phyloP scores from a whole-genome alignment of 2,113 vertebrate species.

The Melierax canorus region DNA sequence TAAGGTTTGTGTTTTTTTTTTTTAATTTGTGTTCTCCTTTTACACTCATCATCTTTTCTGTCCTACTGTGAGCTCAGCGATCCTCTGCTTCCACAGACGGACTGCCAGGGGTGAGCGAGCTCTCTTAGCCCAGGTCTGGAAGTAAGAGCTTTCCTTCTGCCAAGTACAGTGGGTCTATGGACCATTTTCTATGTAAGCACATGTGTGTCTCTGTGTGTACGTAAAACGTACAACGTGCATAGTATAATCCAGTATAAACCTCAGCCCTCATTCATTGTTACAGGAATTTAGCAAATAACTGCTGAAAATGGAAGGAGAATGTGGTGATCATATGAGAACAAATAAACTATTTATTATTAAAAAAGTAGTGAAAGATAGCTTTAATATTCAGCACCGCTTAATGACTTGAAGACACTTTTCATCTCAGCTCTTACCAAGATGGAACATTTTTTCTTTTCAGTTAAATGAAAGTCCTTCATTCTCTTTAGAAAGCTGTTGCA shows the following conservation, averaged over 20 bases:
- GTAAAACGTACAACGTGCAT: not conserved
- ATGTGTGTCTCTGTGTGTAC: rapidly evolving
- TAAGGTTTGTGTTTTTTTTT: rapidly evolving
- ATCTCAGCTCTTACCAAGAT: not conserved
- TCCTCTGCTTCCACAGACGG: not conserved
- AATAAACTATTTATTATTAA: not conserved
- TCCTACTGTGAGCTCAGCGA: not conserved
- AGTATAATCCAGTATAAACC: not conserved
- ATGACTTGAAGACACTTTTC: not conserved
- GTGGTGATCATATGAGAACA: not conserved
- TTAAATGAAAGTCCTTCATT: not conserved
- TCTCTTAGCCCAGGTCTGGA: not conserved
- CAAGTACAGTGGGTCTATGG: too few relatives aligned
- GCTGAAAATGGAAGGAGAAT: not conserved
- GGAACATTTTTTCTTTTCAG: not conserved
- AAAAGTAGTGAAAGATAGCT: not conserved
- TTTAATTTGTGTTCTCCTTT: not conserved
- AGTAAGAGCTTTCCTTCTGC: not conserved
- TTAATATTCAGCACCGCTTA: not conserved
- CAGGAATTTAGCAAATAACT: not conserved
- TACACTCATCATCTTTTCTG: not conserved
- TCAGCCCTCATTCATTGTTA: not conserved
- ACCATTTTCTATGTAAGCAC: not conserved
- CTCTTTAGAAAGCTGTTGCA: not conserved
- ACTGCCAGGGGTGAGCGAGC: rapidly evolving